phyloP scores from a whole-genome alignment of 2,888 invertebrate species.

The Quadriops clusia region DNA sequence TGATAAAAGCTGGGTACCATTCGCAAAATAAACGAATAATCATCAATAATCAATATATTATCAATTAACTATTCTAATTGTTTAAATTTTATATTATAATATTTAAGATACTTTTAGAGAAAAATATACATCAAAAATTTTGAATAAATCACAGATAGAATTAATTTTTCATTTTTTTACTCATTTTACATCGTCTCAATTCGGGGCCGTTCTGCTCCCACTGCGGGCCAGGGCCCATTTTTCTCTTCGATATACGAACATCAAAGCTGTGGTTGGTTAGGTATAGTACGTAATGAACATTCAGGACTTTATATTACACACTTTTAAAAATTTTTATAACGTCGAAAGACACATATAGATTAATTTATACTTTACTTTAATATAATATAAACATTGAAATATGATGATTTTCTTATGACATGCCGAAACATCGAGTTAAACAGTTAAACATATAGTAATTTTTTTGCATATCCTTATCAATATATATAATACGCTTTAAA shows the following conservation, averaged over 20 bases:
- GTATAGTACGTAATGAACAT: constrained; percentile 8
- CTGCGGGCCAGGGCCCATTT: constrained; percentile 13
- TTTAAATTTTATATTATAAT: constrained; percentile 37
- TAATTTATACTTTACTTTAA: constrained; percentile 6
- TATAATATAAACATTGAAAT: constrained; percentile 5
- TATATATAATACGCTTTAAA: too few species aligned
- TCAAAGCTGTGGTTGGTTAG: constrained; percentile 34
- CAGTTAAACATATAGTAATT: constrained; percentile 26
- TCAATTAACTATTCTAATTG: constrained; percentile 37
- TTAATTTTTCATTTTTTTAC: constrained; percentile 33
- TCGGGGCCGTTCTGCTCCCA: constrained; percentile 6
- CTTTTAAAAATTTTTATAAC: too few species aligned
- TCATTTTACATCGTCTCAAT: constrained; percentile 11
- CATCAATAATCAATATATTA: too few species aligned
- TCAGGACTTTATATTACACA: constrained; percentile 10
- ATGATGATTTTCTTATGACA: constrained; percentile 19
- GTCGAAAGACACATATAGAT: constrained; percentile 7
- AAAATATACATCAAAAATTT: constrained; percentile 49
- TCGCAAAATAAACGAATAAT: too few species aligned
- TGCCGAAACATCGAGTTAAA: constrained; percentile 25
- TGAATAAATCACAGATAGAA: constrained; percentile 48
- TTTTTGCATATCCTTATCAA: constrained; percentile 8
- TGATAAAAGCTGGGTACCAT: too few species aligned
- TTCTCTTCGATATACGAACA: constrained; percentile 29
- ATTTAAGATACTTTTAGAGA: constrained; percentile 45